Base-by-base conservation (phyloP, 1,140 invertebrate species). In the Propsilocerus akamusi region DNA sequence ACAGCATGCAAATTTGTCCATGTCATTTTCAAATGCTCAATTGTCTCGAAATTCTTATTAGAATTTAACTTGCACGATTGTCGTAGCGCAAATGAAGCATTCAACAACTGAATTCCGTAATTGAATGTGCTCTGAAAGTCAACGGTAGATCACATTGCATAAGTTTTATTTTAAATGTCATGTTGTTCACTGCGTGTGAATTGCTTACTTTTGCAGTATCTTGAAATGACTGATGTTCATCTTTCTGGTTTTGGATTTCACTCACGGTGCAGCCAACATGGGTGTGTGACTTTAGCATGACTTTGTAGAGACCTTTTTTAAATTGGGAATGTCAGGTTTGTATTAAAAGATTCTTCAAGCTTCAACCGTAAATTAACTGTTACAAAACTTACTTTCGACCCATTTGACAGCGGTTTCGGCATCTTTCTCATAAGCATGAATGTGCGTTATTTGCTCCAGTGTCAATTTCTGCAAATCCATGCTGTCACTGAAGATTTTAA, bases 361-460 rank as follows among this genome's bases (percentile, higher is more conserved):
- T 34, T 34, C 4, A 34, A 34, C 12, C 17, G 11, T 34, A 37
- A 17, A 17, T 37, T 37, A n/a, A 41, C 11, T 20, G 2, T 20
- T 20, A 41, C 22, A 20, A 41, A 41, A 41, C 34, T 41, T 20
- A 41, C 34, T 41, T 41, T 74, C 70, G 37, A 87, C 67, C 83
- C 83, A 87, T 50, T 75, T 68, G 24, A 83, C 72, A 5, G 83
- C 81, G 73, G 84, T 78, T 34, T 75, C 65, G 3, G 78, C 78
- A 62, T 88, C 83, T 57, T 71, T 73, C 64, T 87, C 84, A 59
- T 85, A 88, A 17, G 74, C 75, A 51, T 77, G 68, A 49, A 87
- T 77, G 54, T 86, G 73, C 34, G 78, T 72, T 49, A 82, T 76
- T 68, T 86, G 82, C 57, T 86, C 80, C 50, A 88, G 64, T 50